Evolutionary conservation across 1,140 invertebrate species (phyloP).

Genomic region (Drosophila sp.): DNA sequence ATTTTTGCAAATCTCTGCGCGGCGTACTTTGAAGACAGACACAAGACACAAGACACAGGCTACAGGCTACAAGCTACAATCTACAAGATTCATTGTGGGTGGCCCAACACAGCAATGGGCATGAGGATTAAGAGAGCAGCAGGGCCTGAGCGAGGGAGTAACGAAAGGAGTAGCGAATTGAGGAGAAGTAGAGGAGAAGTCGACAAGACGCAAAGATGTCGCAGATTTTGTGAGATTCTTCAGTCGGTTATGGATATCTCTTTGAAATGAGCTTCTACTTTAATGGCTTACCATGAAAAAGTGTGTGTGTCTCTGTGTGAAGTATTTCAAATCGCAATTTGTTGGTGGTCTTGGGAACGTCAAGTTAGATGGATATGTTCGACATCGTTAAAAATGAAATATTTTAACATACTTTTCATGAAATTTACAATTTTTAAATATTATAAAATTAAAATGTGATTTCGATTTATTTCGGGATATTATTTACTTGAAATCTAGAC

Average conservation of each 20-base stretch:
- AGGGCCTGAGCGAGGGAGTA: no score
- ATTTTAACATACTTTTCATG: no score
- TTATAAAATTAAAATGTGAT: no score
- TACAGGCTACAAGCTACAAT: no score
- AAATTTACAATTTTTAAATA: no score
- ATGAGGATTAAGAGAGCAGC: neutral
- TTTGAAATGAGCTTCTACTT: constrained; percentile 45
- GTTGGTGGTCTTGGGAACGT: constrained; percentile 18
- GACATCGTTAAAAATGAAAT: neutral
- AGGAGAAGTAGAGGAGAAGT: neutral
- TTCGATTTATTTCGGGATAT: no score
- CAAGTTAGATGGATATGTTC: no score
- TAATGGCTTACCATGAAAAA: constrained; percentile 73
- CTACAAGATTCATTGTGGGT: constrained; percentile 68
- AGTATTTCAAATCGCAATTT: neutral
- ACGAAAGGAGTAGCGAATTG: neutral
- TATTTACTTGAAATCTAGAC: no score
- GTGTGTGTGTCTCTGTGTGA: neutral
- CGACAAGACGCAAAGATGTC: neutral
- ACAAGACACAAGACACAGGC: neutral
- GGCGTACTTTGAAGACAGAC: constrained; percentile 59
- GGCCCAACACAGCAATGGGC: constrained; percentile 38
- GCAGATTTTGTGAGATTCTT: neutral
- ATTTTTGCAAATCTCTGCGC: constrained; percentile 75
- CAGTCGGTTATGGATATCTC: constrained; percentile 14